A percentile compares a stretch with the other conserved stretches of the same genome.
phyloP scores from a whole-genome alignment of 2,113 vertebrate species.

The Salvelinus namaycush region DNA sequence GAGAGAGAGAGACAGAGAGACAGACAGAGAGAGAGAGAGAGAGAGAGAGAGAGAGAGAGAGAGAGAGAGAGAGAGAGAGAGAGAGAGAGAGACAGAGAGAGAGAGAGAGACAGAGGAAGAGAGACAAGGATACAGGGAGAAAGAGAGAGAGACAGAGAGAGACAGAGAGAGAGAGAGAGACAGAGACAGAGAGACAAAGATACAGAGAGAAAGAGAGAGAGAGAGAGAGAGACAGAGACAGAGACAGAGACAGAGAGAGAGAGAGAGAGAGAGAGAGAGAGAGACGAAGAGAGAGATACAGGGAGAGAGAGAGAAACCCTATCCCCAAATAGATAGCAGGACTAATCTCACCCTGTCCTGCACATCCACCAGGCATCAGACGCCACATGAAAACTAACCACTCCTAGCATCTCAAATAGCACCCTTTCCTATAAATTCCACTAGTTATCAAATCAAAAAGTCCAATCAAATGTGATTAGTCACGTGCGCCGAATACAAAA shows the following conservation, averaged over 20 bases:
- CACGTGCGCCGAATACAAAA: no score
- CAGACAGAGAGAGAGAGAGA: no score
- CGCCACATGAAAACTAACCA: slow-evolving; percentile 15
- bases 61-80: neutral
- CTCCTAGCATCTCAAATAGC: neutral
- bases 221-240: no score
- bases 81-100: no score
- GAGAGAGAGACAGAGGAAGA: neutral
- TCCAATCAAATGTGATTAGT: no score
- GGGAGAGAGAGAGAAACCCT: neutral
- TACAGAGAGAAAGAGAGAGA: neutral
- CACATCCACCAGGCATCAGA: neutral
- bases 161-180: neutral
- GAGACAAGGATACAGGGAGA: neutral
- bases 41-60: neutral
- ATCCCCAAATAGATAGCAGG: slow-evolving; percentile 30
- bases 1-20: no score
- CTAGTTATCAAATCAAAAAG: neutral
- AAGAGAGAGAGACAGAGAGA: neutral
- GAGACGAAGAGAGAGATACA: no score
- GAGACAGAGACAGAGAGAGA: neutral
- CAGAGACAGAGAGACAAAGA: neutral
- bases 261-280: no score
- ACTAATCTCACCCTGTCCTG: slow-evolving; percentile 14
- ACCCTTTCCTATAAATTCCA: neutral